phyloP scores from a whole-genome alignment of 2,113 vertebrate genomes.

The Naja naja region DNA sequence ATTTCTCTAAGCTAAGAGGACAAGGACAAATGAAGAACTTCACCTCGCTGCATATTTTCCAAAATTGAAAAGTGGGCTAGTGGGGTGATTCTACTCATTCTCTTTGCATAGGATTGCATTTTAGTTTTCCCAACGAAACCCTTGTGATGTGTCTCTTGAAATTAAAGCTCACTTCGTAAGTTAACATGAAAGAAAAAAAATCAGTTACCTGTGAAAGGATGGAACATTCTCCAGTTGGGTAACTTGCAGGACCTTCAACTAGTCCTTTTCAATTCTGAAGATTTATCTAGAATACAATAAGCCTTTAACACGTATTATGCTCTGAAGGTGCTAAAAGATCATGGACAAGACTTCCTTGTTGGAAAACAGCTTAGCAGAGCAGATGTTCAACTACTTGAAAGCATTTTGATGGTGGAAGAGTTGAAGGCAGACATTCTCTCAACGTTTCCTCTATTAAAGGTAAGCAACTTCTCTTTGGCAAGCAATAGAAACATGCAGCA shows the following conservation, averaged over 20 bases:
- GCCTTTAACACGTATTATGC: background rate
- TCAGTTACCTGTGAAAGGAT: background rate
- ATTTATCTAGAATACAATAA: background rate
- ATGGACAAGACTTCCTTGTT: slow-evolving; percentile 77
- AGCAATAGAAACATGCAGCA: background rate
- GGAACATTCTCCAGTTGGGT: background rate
- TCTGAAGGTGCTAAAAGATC: slow-evolving; percentile 73
- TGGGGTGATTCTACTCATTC: background rate
- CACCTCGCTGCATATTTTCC: background rate
- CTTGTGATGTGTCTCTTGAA: background rate
- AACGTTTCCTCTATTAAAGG: slow-evolving; percentile 70
- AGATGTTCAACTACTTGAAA: slow-evolving; percentile 84
- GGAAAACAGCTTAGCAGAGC: slow-evolving; percentile 83
- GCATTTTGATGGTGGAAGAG: slow-evolving; percentile 84
- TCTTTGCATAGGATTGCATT: background rate
- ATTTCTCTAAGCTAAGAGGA: background rate
- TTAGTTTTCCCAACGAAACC: background rate
- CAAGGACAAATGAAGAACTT: background rate
- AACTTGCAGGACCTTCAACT: background rate
- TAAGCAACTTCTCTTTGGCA: background rate
- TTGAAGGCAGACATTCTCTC: slow-evolving; percentile 68
- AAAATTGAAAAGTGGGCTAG: background rate
- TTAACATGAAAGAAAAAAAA: background rate
- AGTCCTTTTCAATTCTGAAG: background rate
- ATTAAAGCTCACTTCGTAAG: background rate